Conservation (phyloP, 2,797 vertebrate genomes). For the Serranus cabrilla region DNA sequence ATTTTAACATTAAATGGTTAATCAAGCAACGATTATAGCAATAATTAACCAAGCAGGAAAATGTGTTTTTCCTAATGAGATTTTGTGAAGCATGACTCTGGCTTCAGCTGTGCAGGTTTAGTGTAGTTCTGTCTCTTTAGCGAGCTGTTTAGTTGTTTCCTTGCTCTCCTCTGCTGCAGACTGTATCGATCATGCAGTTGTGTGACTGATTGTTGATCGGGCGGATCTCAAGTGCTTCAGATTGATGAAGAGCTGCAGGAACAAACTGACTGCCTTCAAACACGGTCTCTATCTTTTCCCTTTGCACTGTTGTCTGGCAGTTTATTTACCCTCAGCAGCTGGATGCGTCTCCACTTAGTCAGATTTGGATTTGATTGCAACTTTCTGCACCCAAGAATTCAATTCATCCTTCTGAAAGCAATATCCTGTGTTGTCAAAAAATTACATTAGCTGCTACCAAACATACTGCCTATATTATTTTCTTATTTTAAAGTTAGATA, state of each 20-base stretch:
- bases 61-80: conserved; percentile 8
- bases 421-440: not conserved
- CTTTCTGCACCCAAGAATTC: not conserved
- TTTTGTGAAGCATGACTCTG: conserved; percentile 3
- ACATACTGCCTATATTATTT: not conserved
- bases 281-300: not conserved
- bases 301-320: not conserved
- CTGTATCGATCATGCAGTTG: conserved; percentile 42
- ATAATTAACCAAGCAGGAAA: conserved; percentile 30
- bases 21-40: not conserved
- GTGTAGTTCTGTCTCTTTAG: not conserved
- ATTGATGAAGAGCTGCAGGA: conserved; percentile 53
- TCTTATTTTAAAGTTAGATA: not conserved
- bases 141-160: conserved; percentile 9
- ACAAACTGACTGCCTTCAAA: conserved; percentile 5
- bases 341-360: not conserved
- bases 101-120: not conserved
- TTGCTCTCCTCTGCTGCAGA: conserved; percentile 30
- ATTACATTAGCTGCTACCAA: not conserved
- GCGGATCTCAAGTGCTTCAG: conserved; percentile 51
- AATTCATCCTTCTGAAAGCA: conserved; percentile 6
- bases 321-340: conserved; percentile 13
- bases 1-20: conserved; percentile 23
- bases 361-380: not conserved
- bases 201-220: conserved; percentile 59